Evolutionary conservation across 2,888 invertebrate species (phyloP).

Genomic region (Ditula angustiorana): DNA sequence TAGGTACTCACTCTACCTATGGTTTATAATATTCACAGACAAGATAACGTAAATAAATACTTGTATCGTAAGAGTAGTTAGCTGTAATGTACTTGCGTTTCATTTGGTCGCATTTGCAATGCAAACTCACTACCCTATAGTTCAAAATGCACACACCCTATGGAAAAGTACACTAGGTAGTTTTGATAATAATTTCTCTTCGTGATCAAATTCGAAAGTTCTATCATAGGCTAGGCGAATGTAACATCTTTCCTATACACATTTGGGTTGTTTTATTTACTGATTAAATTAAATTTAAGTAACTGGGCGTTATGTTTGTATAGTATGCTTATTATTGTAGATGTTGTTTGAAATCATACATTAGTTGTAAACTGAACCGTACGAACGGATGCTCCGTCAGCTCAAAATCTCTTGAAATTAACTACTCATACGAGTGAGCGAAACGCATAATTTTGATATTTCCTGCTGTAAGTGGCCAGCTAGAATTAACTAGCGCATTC

Average conservation of each 20-base stretch:
- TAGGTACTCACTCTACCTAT: conserved; percentile 65
- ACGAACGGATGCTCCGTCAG: conserved; percentile 25
- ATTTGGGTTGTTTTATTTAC: conserved; percentile 63
- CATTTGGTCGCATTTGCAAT: conserved; percentile 74
- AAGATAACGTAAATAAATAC: conserved; percentile 64
- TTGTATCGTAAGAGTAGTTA: conserved; percentile 76
- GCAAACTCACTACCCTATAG: conserved; percentile 78
- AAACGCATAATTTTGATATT: background rate
- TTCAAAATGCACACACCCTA: conserved; percentile 79
- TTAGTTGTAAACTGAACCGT: conserved; percentile 43
- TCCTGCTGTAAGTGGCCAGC: background rate
- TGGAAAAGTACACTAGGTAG: conserved; percentile 81
- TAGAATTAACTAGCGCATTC: background rate
- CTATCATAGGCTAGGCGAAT: conserved; percentile 85
- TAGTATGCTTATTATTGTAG: conserved; percentile 57
- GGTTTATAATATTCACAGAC: conserved; percentile 68
- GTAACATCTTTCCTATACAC: conserved; percentile 71
- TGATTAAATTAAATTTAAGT: conserved; percentile 51
- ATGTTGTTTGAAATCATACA: conserved; percentile 51
- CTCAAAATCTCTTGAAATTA: background rate
- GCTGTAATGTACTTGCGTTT: conserved; percentile 78
- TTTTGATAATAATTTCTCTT: conserved; percentile 84
- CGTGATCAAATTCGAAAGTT: conserved; percentile 83
- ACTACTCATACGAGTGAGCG: background rate
- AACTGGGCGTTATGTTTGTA: conserved; percentile 55